These are phyloP conservation scores for Coleophora flavipennella DNA, from an alignment of 2,888 invertebrate species.

Conservation along the genomic window DNA sequence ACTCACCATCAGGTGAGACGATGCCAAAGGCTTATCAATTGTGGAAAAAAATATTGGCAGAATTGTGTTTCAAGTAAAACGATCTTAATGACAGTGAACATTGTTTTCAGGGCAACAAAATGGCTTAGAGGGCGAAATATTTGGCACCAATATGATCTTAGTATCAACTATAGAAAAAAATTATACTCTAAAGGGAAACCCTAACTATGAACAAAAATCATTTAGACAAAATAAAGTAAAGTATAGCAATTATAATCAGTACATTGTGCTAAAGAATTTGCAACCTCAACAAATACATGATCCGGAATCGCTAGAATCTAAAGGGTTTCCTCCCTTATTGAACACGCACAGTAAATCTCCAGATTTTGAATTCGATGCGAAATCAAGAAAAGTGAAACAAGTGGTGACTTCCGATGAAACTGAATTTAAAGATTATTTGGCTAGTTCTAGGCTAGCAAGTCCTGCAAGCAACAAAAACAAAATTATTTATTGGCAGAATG, in stretches of 20 bases:
- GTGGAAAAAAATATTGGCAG: too few species aligned
- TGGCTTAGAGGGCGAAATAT: slow-evolving; percentile 79
- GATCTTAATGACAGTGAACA: slow-evolving; percentile 1
- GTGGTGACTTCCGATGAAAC: slow-evolving; percentile 22
- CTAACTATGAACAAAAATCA: slow-evolving; percentile 34
- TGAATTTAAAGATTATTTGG: slow-evolving; percentile 27
- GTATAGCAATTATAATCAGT: slow-evolving; percentile 27
- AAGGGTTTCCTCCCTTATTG: too few species aligned
- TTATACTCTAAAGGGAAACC: slow-evolving; percentile 34
- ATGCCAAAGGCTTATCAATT: too few species aligned
- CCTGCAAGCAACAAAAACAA: slow-evolving; percentile 19
- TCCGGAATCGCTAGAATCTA: neutral
- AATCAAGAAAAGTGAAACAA: slow-evolving; percentile 15
- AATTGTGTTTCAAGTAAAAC: neutral
- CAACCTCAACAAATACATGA: slow-evolving; percentile 34
- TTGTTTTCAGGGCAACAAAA: slow-evolving; percentile 65
- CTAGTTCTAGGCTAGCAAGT: slow-evolving; percentile 11
- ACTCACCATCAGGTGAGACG: too few species aligned
- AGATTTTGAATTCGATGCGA: slow-evolving; percentile 30
- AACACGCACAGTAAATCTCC: too few species aligned
- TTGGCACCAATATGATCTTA: slow-evolving; percentile 77
- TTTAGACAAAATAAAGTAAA: slow-evolving; percentile 42
- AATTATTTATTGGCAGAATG: slow-evolving; percentile 34
- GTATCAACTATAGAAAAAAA: slow-evolving; percentile 69
- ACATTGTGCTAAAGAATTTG: slow-evolving; percentile 43